phyloP scores from a whole-genome alignment of 2,888 invertebrate species.

The Megastigmus dorsalis region DNA sequence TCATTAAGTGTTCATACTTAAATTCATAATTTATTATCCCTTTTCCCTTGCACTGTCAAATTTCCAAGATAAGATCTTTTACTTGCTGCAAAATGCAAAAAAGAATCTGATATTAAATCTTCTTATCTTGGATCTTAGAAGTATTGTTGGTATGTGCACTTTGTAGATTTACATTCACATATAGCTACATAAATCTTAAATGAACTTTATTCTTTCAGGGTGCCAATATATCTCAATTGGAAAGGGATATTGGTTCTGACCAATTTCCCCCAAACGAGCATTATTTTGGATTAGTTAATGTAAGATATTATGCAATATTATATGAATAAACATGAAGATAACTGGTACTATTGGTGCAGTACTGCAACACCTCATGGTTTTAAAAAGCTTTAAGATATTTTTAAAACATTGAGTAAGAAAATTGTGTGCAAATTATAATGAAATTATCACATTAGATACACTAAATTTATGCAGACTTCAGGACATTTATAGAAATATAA shows the following conservation, averaged over 20 bases:
- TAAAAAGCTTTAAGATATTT: too few relatives aligned
- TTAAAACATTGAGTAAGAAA: too few relatives aligned
- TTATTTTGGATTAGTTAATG: constrained; percentile 99
- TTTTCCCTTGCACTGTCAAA: neutral
- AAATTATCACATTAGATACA: too few relatives aligned
- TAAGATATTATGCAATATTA: constrained; percentile 77
- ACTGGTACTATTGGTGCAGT: too few relatives aligned
- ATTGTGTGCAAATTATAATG: too few relatives aligned
- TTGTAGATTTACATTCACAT: neutral
- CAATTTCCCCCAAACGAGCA: constrained; percentile 99
- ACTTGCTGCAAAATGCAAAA: neutral
- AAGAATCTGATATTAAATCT: neutral
- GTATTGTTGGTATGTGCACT: constrained; percentile 1
- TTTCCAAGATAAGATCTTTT: constrained; percentile 2
- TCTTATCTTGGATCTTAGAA: constrained; percentile 25
- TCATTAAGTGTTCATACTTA: neutral
- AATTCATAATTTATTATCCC: constrained; percentile 3
- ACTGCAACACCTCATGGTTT: too few relatives aligned
- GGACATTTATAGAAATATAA: too few relatives aligned
- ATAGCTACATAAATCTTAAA: constrained; percentile 16
- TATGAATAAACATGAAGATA: too few relatives aligned
- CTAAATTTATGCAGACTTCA: too few relatives aligned
- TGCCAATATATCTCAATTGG: constrained; percentile 98
- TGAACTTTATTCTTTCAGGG: constrained; percentile 80
- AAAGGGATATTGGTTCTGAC: constrained; percentile 99